phyloP scores from a whole-genome alignment of 2,797 vertebrate species.

The Spinus pinus region DNA sequence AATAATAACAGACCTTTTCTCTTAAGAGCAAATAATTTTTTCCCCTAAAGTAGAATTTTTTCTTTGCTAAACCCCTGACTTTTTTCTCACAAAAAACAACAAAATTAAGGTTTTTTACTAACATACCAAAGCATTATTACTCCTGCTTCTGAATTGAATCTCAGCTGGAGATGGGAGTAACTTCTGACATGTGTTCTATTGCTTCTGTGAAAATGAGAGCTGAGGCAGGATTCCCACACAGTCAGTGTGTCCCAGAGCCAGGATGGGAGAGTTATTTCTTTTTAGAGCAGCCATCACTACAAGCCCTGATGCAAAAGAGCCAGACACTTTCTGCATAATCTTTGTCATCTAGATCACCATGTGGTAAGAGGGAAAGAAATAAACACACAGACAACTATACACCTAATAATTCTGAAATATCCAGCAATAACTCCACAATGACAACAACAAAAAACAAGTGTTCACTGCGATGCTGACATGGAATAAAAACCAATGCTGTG shows the following conservation, averaged over 20 bases:
- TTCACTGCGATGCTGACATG: not conserved
- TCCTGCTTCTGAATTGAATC: not conserved
- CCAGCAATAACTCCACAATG: not conserved
- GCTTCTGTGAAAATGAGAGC: not conserved
- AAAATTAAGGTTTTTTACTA: not conserved
- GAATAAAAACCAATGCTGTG: not conserved
- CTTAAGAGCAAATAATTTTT: not conserved
- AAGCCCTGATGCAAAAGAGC: not conserved
- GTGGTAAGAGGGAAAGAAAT: not conserved
- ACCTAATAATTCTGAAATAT: not conserved
- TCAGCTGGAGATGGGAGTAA: not conserved
- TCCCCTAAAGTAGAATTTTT: fast-evolving
- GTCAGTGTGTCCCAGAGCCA: not conserved
- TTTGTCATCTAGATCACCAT: not conserved
- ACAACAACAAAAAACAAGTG: not conserved
- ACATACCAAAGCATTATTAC: not conserved
- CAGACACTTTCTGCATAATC: not conserved
- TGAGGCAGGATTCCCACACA: not conserved
- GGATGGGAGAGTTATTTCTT: not conserved
- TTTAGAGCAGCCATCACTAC: not conserved
- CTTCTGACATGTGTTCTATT: not conserved
- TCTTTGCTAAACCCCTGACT: not conserved
- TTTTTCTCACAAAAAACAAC: not conserved
- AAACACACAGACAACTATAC: not conserved
- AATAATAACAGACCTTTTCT: not conserved